Conservation (phyloP, 2,797 vertebrate genomes). For the Rhodeus uyekii region DNA sequence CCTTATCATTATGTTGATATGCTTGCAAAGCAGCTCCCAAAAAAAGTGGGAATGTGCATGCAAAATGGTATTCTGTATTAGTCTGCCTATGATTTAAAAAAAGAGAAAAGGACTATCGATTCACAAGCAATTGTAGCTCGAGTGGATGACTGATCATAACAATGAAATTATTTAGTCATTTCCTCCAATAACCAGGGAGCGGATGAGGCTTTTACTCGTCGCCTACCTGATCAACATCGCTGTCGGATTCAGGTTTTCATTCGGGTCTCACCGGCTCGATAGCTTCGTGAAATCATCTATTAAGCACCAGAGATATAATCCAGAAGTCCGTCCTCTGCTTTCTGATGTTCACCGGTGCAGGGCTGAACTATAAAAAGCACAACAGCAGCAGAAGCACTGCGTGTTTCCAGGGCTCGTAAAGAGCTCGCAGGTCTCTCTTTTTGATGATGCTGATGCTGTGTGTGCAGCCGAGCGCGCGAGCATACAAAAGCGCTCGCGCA, state of each 20-base stretch:
- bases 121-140: not conserved
- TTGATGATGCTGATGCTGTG: constrained; percentile 36
- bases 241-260: constrained; percentile 31
- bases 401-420: constrained; percentile 25
- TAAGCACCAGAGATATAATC: constrained; percentile 30
- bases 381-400: constrained; percentile 15
- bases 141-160: constrained; percentile 14
- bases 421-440: constrained; percentile 36
- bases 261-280: constrained; percentile 25
- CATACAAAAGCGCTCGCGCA: constrained; percentile 18
- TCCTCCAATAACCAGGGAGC: not conserved
- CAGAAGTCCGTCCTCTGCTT: constrained; percentile 9
- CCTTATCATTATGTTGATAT: not conserved
- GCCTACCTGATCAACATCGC: constrained; percentile 49
- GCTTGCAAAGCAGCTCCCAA: constrained; percentile 10
- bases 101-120: constrained; percentile 1
- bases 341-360: constrained; percentile 12
- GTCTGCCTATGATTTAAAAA: not conserved
- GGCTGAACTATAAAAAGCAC: constrained; percentile 39
- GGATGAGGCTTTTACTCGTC: constrained; percentile 16
- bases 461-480: constrained; percentile 41
- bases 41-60: constrained; percentile 15
- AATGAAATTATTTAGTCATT: not conserved
- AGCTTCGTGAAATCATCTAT: constrained; percentile 22
- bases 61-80: not conserved